Base-by-base conservation (phyloP, 1,140 invertebrate genomes). In the Gonatopus flavifemur region DNA sequence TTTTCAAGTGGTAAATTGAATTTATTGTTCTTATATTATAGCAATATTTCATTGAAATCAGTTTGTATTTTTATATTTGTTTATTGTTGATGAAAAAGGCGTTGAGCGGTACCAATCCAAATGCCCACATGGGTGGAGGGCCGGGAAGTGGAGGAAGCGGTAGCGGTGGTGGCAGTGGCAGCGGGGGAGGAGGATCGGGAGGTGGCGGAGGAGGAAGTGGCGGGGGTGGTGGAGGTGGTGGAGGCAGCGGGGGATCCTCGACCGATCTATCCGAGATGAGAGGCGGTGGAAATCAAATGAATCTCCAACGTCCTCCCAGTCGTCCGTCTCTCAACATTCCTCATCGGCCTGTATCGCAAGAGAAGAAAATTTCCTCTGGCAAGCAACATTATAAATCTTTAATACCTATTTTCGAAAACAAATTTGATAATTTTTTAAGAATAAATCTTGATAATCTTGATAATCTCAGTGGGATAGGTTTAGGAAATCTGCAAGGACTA, bases 401-500 rank as follows among this genome's bases (percentile, higher is more conserved):
- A 12, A 60, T 73, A 52, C 73, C 79, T 8, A 62, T 81, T 12
- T 71, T 72, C 47, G 80, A 84, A 57, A 81, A 82, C 52, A 84
- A 84, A 66, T 58, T 84, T 25, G 78, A 80, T 20, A 83, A 86
- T 55, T 84, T 85, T 66, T 64, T 82, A 35, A 60, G 73, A 52
- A 83, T 84, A 2, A 88, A 88, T 76, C 68, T 88, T 46, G 87
- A 89, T 63, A 87, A 81, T 67, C 70, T 88, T 31, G 87, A 89
- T 64, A 86, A 81, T 15, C 67, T 85, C 8, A 79, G 75, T 45
- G 78, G 62, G 64, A 56, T 76, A 31, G 70, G 71, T 30, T 57
- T 76, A 32, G 71, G 70, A 21, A 76, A 75, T 55, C 43, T 74
- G 12, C 72, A 71, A 62, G 64, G 69, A 43, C 49, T 76, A 33